Percentiles rank a stretch among this genome's conserved stretches.
These are phyloP conservation scores for Ardeotis arabs DNA, from an alignment of 2,113 vertebrate species.

Conservation along the genomic window DNA sequence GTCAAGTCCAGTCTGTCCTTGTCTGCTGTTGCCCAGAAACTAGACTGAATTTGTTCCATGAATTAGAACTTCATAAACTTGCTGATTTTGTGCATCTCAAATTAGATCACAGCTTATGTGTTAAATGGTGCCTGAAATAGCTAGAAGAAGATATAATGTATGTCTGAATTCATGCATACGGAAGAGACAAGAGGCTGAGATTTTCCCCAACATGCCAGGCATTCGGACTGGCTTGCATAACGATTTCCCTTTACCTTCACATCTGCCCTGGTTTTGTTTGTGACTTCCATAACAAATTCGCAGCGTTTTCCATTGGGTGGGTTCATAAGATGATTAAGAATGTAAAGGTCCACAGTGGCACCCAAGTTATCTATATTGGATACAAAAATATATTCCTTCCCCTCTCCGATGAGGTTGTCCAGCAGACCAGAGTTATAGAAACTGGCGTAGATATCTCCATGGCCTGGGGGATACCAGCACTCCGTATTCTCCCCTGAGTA, in stretches of 20 bases:
- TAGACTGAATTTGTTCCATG: background rate
- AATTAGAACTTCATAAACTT: background rate
- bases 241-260: constrained; percentile 85
- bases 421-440: constrained; percentile 93
- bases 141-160: background rate
- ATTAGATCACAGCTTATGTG: constrained; percentile 13
- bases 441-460: constrained; percentile 94
- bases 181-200: background rate
- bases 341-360: constrained; percentile 95
- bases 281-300: constrained; percentile 99
- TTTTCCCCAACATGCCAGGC: background rate
- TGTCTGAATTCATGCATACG: background rate
- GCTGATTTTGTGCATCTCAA: constrained; percentile 21
- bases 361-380: constrained; percentile 99
- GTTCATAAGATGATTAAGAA: constrained; percentile 94
- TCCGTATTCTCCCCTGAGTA: constrained; percentile 86
- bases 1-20: background rate
- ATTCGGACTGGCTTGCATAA: background rate
- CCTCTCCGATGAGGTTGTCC: constrained; percentile 85
- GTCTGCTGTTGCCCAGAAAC: background rate
- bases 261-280: constrained; percentile 94
- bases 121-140: constrained; percentile 23
- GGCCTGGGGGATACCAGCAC: constrained; percentile 96
- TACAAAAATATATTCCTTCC: constrained; percentile 97
- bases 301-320: constrained; percentile 88